Conservation (phyloP, 2,113 vertebrate genomes). For the Zosterops borbonicus region DNA sequence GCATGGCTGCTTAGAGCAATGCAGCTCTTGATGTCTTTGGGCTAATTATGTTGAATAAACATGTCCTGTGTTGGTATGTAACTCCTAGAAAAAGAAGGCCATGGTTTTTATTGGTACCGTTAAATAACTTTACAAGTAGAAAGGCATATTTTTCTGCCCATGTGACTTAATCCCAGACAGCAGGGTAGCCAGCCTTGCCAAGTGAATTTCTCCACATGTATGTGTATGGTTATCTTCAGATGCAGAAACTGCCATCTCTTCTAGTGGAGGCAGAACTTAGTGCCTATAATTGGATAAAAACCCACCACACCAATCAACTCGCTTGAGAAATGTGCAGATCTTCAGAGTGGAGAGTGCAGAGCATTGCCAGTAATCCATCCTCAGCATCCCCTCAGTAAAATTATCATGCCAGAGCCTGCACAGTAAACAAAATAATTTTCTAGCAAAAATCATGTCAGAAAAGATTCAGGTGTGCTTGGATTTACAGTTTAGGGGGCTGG, state of each 20-base stretch:
- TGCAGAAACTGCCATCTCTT: background rate
- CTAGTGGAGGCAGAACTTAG: background rate
- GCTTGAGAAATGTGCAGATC: background rate
- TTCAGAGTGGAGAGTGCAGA: background rate
- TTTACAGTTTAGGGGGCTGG: background rate
- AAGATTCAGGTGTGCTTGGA: background rate
- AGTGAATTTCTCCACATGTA: background rate
- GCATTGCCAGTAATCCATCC: background rate
- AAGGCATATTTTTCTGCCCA: background rate
- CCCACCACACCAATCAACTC: background rate
- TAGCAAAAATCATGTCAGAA: background rate
- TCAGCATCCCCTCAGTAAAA: background rate
- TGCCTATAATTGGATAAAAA: background rate
- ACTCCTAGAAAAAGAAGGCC: background rate
- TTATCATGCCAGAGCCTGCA: background rate
- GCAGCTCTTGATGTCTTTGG: background rate
- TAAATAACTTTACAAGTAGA: background rate
- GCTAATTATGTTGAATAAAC: background rate
- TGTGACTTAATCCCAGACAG: background rate
- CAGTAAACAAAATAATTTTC: background rate
- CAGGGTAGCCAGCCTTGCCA: background rate
- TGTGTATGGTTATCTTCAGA: background rate
- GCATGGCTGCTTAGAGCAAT: background rate
- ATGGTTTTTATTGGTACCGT: fast-evolving
- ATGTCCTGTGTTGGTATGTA: background rate